Percentiles rank a stretch among this genome's conserved stretches.
These are phyloP conservation scores for Plusia festucae DNA, from an alignment of 2,888 invertebrate genomes.

Conservation along the genomic window DNA sequence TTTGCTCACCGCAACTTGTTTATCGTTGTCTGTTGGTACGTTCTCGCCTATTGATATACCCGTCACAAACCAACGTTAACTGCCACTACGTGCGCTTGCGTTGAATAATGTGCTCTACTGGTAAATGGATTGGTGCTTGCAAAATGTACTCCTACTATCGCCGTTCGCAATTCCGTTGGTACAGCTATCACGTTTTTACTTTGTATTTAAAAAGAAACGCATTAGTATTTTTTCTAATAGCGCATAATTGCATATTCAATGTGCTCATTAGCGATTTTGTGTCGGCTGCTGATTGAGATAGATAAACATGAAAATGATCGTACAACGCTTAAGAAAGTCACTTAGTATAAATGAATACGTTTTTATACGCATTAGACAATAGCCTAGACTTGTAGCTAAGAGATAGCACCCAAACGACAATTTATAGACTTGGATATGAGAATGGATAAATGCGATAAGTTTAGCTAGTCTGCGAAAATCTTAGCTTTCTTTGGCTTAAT, in stretches of 20 bases:
- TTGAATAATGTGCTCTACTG: conserved; percentile 57
- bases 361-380: conserved; percentile 11
- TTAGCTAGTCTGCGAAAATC: neutral
- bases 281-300: conserved; percentile 26
- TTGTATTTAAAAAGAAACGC: conserved; percentile 30
- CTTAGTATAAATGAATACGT: conserved; percentile 10
- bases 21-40: conserved; percentile 45
- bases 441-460: neutral
- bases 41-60: conserved; percentile 61
- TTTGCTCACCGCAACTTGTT: conserved; percentile 57
- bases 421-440: neutral
- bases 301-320: conserved; percentile 34
- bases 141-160: conserved; percentile 21
- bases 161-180: conserved; percentile 16
- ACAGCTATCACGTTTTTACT: conserved; percentile 44
- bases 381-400: neutral
- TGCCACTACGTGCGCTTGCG: conserved; percentile 33
- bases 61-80: conserved; percentile 47
- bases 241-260: conserved; percentile 46
- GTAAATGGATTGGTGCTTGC: conserved; percentile 43
- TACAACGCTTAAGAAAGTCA: conserved; percentile 36
- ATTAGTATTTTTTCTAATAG: conserved; percentile 34
- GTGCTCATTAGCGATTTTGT: conserved; percentile 46
- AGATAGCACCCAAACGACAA: neutral
- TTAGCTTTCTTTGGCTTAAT: neutral